A percentile compares a stretch with the other conserved stretches of the same genome.
Conservation (phyloP, 2,888 invertebrate genomes). For the Eupithecia subumbrata region DNA sequence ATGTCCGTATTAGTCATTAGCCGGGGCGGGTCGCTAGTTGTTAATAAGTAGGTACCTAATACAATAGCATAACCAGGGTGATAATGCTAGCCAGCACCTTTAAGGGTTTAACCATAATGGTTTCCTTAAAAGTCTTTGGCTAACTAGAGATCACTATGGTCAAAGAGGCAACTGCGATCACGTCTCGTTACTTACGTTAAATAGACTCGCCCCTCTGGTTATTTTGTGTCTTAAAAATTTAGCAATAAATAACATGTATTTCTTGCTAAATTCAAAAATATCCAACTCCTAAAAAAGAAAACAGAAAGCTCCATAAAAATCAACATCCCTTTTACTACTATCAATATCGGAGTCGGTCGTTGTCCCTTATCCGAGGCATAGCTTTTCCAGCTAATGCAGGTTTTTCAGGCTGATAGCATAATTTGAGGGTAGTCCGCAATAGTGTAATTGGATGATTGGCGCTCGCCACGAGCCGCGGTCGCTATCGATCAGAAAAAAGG, state of each 20-base stretch:
- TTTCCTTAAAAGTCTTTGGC: background rate
- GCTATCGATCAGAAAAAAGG: conserved; percentile 26
- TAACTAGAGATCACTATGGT: background rate
- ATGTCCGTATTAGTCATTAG: no score
- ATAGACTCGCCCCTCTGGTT: background rate
- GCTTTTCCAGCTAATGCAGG: conserved; percentile 16
- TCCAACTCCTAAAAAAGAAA: no score
- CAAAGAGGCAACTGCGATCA: background rate
- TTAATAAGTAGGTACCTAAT: background rate
- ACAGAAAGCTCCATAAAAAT: background rate
- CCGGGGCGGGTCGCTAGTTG: no score
- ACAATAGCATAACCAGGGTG: background rate
- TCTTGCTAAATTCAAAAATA: no score
- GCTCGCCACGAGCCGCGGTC: conserved; percentile 1
- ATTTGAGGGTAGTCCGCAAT: conserved; percentile 30
- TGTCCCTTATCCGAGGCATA: conserved; percentile 3
- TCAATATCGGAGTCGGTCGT: background rate
- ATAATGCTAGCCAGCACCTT: background rate
- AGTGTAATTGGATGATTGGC: conserved; percentile 34
- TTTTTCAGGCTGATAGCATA: conserved; percentile 26
- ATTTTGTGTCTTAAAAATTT: background rate
- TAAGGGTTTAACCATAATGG: background rate
- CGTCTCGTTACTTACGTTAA: no score
- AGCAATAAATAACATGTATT: background rate
- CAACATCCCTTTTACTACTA: background rate